Conservation (phyloP, 1,140 invertebrate genomes). For the Neuroterus valhalla region DNA sequence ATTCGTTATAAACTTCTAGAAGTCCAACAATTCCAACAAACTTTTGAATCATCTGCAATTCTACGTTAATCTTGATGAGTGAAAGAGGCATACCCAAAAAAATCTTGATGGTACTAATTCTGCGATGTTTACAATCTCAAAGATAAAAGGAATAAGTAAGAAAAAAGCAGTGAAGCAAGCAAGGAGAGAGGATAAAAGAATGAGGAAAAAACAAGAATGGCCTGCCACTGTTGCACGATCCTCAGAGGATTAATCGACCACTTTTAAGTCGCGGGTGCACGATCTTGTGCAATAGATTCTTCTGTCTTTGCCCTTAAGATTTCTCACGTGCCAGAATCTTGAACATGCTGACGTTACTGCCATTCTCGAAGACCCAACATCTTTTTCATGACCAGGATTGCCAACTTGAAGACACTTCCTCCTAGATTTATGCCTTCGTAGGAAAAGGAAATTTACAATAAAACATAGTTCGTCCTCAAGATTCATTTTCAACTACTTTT, state of each 20-base stretch:
- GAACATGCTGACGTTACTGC: conserved; percentile 26
- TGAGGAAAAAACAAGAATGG: conserved; percentile 6
- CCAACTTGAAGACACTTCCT: conserved; percentile 24
- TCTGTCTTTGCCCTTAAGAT: conserved; percentile 27
- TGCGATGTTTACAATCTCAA: not conserved
- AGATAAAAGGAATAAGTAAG: not conserved
- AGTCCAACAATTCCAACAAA: too few relatives aligned
- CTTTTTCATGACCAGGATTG: conserved; percentile 22
- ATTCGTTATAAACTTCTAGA: too few relatives aligned
- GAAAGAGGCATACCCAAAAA: too few relatives aligned
- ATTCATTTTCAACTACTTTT: conserved; percentile 17
- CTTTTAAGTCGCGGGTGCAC: conserved; percentile 24
- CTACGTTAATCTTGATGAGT: too few relatives aligned
- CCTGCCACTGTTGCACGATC: conserved; percentile 4
- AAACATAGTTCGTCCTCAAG: conserved; percentile 6
- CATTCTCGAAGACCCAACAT: conserved; percentile 20
- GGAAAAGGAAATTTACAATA: conserved; percentile 7
- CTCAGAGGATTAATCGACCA: conserved; percentile 27
- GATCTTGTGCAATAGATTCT: conserved; percentile 29
- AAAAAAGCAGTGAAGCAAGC: not conserved
- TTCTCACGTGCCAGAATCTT: conserved; percentile 30
- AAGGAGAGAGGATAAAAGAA: not conserved
- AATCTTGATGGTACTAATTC: not conserved
- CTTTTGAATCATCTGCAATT: too few relatives aligned
- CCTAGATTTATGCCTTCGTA: conserved; percentile 24